Evolutionary conservation across 92 coral and sea anemone genomes (phyloP).

Genomic region (Virgularia gustaviana): DNA sequence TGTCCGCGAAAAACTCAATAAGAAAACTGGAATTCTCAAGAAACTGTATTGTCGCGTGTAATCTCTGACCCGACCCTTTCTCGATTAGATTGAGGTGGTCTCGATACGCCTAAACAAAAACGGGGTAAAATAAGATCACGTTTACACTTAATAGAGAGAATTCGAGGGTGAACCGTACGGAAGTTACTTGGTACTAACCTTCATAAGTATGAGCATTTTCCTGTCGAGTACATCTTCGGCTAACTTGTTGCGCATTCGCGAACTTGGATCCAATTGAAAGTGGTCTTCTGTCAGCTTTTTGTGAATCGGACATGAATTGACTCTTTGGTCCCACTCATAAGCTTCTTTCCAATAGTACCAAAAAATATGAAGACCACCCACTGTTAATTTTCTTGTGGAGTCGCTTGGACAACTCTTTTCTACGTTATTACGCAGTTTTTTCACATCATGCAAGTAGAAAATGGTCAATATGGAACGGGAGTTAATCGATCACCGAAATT

Average conservation of each 20-base stretch:
- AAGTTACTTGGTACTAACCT: constrained; percentile 1
- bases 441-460: constrained; percentile 44
- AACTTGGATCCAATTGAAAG: constrained; percentile 43
- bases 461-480: not conserved
- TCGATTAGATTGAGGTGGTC: constrained; percentile 25
- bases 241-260: constrained; percentile 46
- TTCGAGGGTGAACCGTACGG: not conserved
- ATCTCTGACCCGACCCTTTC: not conserved
- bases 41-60: constrained; percentile 35
- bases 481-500: not conserved
- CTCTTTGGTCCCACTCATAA: constrained; percentile 41
- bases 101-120: constrained; percentile 39
- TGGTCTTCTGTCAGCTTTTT: constrained; percentile 53
- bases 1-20: constrained; percentile 38
- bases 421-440: constrained; percentile 53
- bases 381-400: constrained; percentile 16
- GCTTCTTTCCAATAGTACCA: constrained; percentile 42
- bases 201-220: constrained; percentile 38
- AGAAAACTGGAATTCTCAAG: constrained; percentile 22
- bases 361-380: constrained; percentile 39
- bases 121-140: not conserved
- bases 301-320: constrained; percentile 29
- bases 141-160: not conserved
- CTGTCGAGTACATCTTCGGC: constrained; percentile 56
- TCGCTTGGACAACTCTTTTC: constrained; percentile 31